Evolutionary conservation across 2,888 invertebrate genomes (phyloP).

Genomic region (Xestoiulus laeticollis): DNA sequence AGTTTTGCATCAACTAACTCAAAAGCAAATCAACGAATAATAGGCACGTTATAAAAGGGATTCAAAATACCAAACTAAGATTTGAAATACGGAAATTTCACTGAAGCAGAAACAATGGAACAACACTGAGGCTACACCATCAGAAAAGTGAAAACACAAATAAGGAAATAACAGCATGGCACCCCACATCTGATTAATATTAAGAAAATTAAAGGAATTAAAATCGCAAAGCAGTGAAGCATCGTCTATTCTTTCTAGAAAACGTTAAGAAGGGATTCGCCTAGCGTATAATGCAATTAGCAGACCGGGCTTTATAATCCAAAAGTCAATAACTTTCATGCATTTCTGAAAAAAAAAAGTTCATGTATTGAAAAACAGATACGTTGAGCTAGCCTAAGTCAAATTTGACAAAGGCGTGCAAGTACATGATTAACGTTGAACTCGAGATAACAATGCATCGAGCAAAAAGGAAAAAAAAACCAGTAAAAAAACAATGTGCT

Average conservation of each 20-base stretch:
- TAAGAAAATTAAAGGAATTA: slow-evolving; percentile 43
- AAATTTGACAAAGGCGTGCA: slow-evolving; percentile 38
- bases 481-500: neutral
- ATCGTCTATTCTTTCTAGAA: neutral
- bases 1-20: too few species aligned
- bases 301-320: neutral
- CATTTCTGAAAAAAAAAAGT: neutral
- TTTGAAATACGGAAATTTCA: neutral
- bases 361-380: neutral
- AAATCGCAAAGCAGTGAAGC: neutral
- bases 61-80: too few species aligned
- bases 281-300: neutral
- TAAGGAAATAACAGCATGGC: neutral
- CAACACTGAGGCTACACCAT: neutral
- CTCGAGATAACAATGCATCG: slow-evolving; percentile 8
- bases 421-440: slow-evolving; percentile 41
- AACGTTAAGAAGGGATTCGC: neutral
- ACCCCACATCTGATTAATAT: neutral
- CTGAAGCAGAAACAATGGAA: too few species aligned
- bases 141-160: neutral
- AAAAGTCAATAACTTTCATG: slow-evolving; percentile 5
- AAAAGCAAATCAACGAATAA: too few species aligned
- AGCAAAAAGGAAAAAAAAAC: neutral
- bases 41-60: too few species aligned
- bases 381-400: neutral